Conservation (phyloP, 2,113 vertebrate species). For the Gobius niger region DNA sequence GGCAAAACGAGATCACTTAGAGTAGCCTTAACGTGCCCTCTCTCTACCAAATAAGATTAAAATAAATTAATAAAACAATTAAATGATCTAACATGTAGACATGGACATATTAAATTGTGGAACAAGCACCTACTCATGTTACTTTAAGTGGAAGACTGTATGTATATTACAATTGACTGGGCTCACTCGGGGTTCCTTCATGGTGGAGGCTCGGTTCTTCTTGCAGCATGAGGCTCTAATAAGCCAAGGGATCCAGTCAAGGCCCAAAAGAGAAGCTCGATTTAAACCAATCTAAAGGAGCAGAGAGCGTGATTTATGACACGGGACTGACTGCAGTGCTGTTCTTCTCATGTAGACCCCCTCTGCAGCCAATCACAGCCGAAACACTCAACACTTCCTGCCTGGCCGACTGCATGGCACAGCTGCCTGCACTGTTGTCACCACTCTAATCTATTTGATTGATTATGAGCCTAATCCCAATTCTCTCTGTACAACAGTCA, state of each 20-base stretch:
- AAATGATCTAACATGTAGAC: too few species aligned
- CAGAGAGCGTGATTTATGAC: conserved; percentile 72
- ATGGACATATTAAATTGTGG: too few species aligned
- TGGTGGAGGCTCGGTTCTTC: conserved; percentile 59
- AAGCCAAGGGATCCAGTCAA: conserved; percentile 71
- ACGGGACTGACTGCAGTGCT: conserved; percentile 57
- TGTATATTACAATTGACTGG: conserved; percentile 53
- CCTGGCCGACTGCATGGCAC: conserved; percentile 46
- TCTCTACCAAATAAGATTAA: too few species aligned
- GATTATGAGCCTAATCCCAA: conserved; percentile 65
- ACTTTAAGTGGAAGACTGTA: conserved; percentile 24
- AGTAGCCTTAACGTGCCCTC: too few species aligned
- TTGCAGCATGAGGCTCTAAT: conserved; percentile 70
- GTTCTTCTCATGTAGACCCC: conserved; percentile 54
- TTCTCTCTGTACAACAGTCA: conserved; percentile 25
- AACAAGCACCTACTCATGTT: background rate
- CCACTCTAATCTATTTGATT: conserved; percentile 69
- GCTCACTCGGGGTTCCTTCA: conserved; percentile 46
- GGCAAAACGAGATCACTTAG: too few species aligned
- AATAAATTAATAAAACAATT: too few species aligned
- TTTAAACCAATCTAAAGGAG: conserved; percentile 72
- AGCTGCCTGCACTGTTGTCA: conserved; percentile 59
- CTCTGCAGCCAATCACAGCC: conserved; percentile 69
- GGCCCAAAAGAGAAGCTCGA: conserved; percentile 67
- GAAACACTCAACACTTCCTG: conserved; percentile 71